These are phyloP conservation scores for Scartelaos histophorus DNA, from an alignment of 2,113 vertebrate species.

Conservation along the genomic window DNA sequence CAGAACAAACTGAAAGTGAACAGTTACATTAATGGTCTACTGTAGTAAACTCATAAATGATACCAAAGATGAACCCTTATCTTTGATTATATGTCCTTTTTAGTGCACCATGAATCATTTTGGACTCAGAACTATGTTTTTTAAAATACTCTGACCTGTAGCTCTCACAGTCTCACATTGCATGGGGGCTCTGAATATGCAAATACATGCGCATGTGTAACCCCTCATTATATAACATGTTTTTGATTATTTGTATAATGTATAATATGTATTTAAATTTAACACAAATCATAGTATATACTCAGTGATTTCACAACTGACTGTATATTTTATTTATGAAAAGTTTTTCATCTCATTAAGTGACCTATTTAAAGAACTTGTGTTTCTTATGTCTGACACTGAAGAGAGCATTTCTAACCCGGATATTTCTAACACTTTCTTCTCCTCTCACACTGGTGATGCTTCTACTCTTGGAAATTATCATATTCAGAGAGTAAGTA, in stretches of 20 bases:
- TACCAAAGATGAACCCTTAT: constrained; percentile 10
- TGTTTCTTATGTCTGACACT: not conserved
- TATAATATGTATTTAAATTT: too few relatives aligned
- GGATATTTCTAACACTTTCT: constrained; percentile 55
- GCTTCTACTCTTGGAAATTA: constrained; percentile 42
- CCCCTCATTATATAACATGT: not conserved
- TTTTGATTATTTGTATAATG: not conserved
- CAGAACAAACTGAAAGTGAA: constrained; percentile 36
- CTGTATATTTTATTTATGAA: too few relatives aligned
- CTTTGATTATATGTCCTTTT: not conserved
- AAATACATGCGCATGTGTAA: constrained; percentile 1
- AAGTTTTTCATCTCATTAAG: not conserved
- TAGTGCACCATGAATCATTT: not conserved
- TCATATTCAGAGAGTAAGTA: constrained; percentile 77
- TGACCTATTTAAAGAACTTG: not conserved
- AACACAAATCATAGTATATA: too few relatives aligned
- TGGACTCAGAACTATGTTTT: not conserved
- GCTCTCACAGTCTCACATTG: not conserved
- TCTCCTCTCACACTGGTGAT: constrained; percentile 44
- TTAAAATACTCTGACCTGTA: not conserved
- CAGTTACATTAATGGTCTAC: constrained; percentile 43
- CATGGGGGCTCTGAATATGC: not conserved
- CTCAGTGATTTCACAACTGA: too few relatives aligned
- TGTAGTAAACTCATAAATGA: not conserved
- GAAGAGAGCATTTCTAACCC: constrained; percentile 30